Evolutionary conservation across 2,113 vertebrate genomes (phyloP), one percentile per base, ranked within the genome.

Genomic region (Phycodurus eques): DNA sequence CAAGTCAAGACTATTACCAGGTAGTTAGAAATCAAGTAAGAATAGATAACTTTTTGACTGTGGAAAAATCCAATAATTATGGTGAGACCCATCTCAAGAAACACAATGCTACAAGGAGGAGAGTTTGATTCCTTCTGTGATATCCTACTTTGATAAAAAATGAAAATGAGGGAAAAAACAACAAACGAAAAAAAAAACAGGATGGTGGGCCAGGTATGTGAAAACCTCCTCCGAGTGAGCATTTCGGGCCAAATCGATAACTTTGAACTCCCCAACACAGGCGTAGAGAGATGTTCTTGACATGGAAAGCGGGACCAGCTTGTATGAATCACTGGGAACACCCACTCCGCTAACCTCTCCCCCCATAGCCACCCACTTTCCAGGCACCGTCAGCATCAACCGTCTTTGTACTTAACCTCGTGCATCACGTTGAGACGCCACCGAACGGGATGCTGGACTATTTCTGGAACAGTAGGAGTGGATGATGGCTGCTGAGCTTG

Each of bases 381-480:
- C 31, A 13, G 76, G 76, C 46, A 75, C 82, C 80, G 27, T 68
- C 79, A 80, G 86, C 83, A 51, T 80, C 80, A 70, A 75, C 83
- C 10, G 80, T 84, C 88, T 91, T 88, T 88, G 85, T 88, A 88
- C 87, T 90, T 90, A 91, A 91, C 88, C 88, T 82, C 81, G 73
- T 71, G 81, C 81, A 84, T 90, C 85, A 84, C 79, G 71, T 75
- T 78, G 80, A 84, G 88, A 88, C 82, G 71, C 70, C 35, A 15
- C 74, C 76, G 85, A 80, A 75, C 74, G 84, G 83, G 75, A 83
- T 80, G 68, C 15, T 2, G 62, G 73, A 56, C 83, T 91, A 90
- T 91, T 91, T 79, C 77, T 81, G 83, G 69, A 71, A 67, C 75
- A 51, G 90, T 84, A 70, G 86, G 84, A 80, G 87, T 78, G 80